Evolutionary conservation across 2,113 vertebrate species (phyloP).

Genomic region (Carassius gibelio): DNA sequence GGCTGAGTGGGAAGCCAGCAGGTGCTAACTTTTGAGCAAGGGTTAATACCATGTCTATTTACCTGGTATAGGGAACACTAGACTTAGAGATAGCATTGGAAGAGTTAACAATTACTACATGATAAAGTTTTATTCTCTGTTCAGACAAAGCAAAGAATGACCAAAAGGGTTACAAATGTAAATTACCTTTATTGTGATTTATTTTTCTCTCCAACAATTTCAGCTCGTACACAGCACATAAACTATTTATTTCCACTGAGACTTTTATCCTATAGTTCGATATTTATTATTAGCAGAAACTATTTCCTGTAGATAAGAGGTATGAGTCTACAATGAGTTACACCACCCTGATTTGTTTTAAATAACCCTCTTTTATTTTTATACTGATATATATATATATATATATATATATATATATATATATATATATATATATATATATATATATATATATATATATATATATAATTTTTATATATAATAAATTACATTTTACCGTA

Average conservation of each 20-base stretch:
- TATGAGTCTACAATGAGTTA: not conserved
- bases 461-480: too few species aligned
- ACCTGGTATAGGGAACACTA: not conserved
- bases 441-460: too few species aligned
- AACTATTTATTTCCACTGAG: not conserved
- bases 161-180: not conserved
- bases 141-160: not conserved
- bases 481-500: not conserved
- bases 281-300: constrained; percentile 27
- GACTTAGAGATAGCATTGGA: not conserved
- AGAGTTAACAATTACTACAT: not conserved
- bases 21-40: not conserved
- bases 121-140: not conserved
- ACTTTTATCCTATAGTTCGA: not conserved
- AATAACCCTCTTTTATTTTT: constrained; percentile 13
- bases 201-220: not conserved
- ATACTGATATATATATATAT: too few species aligned
- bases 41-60: constrained; percentile 8
- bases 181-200: not conserved
- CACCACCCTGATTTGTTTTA: not conserved
- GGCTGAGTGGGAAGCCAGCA: constrained; percentile 17
- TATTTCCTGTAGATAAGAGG: constrained; percentile 25
- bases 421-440: too few species aligned
- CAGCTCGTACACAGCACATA: not conserved
- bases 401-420: too few species aligned